phyloP scores from a whole-genome alignment of 2,797 vertebrate genomes.

The Pseudochromis fuscus region DNA sequence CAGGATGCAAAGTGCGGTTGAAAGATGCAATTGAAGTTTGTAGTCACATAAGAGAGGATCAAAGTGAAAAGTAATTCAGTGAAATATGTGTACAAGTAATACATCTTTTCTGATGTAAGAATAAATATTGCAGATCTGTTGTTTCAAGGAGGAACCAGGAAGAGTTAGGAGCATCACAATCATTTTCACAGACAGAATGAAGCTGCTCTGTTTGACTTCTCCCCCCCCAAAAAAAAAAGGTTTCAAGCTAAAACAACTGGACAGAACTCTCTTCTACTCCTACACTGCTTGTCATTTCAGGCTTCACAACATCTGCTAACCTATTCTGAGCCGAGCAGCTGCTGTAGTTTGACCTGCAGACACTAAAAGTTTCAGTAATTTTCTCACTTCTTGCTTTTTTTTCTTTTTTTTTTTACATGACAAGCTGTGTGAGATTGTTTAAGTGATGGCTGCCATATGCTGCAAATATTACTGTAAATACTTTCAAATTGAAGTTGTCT shows the following conservation, averaged over 20 bases:
- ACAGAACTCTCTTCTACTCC: conserved; percentile 39
- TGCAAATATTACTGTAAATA: conserved; percentile 57
- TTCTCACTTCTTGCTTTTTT: conserved; percentile 36
- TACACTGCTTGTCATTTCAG: conserved; percentile 42
- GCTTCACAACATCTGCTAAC: conserved; percentile 64
- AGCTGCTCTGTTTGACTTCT: conserved; percentile 12
- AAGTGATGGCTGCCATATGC: conserved; percentile 45
- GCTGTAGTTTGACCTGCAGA: conserved; percentile 48
- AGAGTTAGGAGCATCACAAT: conserved; percentile 20
- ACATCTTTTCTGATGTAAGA: conserved; percentile 9
- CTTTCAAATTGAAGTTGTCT: conserved; percentile 51
- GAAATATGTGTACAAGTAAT: not conserved
- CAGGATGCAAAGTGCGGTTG: conserved; percentile 32
- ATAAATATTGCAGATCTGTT: not conserved
- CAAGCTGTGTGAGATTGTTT: conserved; percentile 35
- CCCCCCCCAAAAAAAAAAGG: not conserved
- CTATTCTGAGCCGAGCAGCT: conserved; percentile 57
- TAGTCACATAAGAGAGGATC: conserved; percentile 3
- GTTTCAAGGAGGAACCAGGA: conserved; percentile 10
- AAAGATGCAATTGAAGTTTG: conserved; percentile 21
- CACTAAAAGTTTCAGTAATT: conserved; percentile 30
- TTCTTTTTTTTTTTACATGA: no score
- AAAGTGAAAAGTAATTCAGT: conserved; percentile 10
- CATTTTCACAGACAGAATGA: conserved; percentile 31
- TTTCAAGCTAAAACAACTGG: conserved; percentile 45